A percentile compares a stretch with the other conserved stretches of the same genome.
Evolutionary conservation across 1,140 invertebrate genomes (phyloP).

Genomic region (Leptopilina boulardi): DNA sequence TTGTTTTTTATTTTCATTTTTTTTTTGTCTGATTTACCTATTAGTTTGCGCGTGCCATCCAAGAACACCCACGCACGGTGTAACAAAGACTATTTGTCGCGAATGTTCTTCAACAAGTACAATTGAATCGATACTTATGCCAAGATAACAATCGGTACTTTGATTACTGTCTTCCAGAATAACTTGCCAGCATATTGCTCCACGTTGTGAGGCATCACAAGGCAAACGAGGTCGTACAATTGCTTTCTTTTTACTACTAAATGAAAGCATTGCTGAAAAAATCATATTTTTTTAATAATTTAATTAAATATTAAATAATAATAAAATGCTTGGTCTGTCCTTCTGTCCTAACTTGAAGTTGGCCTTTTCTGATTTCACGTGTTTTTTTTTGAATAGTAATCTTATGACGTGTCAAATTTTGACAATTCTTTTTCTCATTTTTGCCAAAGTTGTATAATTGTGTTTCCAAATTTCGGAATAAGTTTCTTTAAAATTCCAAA

Average conservation of each 20-base stretch:
- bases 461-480: too few relatives aligned
- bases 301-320: too few relatives aligned
- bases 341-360: background rate
- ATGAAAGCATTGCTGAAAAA: slow-evolving; percentile 80
- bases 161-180: slow-evolving; percentile 84
- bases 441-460: too few relatives aligned
- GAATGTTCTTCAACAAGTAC: slow-evolving; percentile 91
- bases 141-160: slow-evolving; percentile 88
- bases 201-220: slow-evolving; percentile 81
- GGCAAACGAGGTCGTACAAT: slow-evolving; percentile 80
- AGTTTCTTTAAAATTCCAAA: too few relatives aligned
- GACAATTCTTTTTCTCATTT: too few relatives aligned
- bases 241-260: slow-evolving; percentile 85
- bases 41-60: slow-evolving; percentile 86
- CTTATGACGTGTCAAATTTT: too few relatives aligned
- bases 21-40: too few relatives aligned
- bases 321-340: too few relatives aligned
- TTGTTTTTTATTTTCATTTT: too few relatives aligned
- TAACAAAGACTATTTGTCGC: slow-evolving; percentile 90
- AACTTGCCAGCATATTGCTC: slow-evolving; percentile 88
- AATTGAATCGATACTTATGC: slow-evolving; percentile 90
- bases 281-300: too few relatives aligned
- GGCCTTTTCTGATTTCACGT: too few relatives aligned
- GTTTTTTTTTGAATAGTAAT: too few relatives aligned
- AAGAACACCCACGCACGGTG: slow-evolving; percentile 89